Evolutionary conservation across 1,140 invertebrate genomes (phyloP).

Genomic region (Nixonia krombeini): DNA sequence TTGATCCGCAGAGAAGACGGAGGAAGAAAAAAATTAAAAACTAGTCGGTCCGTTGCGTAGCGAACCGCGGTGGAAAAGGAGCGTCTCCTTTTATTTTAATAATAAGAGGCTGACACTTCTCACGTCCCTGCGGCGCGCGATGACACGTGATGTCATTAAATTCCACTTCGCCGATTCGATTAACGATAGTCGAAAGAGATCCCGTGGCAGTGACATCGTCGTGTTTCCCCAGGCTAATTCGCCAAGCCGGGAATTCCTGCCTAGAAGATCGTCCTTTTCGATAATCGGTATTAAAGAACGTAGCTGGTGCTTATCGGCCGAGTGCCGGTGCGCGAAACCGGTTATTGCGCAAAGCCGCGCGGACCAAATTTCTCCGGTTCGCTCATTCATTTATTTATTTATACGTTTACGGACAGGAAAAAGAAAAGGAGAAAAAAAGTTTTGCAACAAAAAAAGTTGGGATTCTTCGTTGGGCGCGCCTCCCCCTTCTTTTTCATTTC

Average conservation of each 20-base stretch:
- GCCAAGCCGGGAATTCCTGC: constrained; percentile 34
- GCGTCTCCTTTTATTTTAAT: neutral
- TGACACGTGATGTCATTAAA: constrained; percentile 50
- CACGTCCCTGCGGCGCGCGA: constrained; percentile 33
- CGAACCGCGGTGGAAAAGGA: too few relatives aligned
- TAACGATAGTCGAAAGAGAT: constrained; percentile 39
- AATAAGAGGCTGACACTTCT: constrained; percentile 31
- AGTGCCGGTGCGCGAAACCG: constrained; percentile 51
- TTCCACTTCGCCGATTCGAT: constrained; percentile 48
- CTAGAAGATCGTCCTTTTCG: constrained; percentile 45
- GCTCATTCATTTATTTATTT: neutral
- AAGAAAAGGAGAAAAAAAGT: too few relatives aligned
- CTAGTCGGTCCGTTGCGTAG: too few relatives aligned
- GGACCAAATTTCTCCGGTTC: constrained; percentile 1
- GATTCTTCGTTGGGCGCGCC: too few relatives aligned
- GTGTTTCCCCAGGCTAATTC: constrained; percentile 41
- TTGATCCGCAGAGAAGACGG: too few relatives aligned
- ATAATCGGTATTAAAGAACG: constrained; percentile 45
- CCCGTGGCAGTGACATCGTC: constrained; percentile 42
- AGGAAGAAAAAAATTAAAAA: too few relatives aligned
- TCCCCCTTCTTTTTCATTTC: too few relatives aligned
- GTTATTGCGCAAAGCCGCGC: constrained; percentile 37
- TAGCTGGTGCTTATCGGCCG: constrained; percentile 50
- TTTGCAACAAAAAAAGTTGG: too few relatives aligned
- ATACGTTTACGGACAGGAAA: neutral